Base-by-base conservation (phyloP, 2,113 vertebrate species). In the Athene cunicularia region DNA sequence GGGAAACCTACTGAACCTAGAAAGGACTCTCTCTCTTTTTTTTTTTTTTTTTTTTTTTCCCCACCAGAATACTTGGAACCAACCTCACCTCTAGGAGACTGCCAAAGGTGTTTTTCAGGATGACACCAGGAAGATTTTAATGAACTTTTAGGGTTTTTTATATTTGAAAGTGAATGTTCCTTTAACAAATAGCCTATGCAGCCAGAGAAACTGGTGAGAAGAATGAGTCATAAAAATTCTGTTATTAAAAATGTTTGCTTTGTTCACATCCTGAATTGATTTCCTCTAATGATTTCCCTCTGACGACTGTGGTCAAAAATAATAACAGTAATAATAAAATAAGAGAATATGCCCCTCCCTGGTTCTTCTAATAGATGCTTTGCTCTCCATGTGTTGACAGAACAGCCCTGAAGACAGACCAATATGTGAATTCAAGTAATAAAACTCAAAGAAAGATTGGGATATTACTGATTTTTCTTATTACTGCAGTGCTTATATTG, bases 261-360 rank as follows among this genome's bases (percentile, higher is more conserved):
- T 92, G 67, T 53, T 95, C 74, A 95, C 93, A 95, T 96, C 96
- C 96, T 97, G 96, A 70, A 93, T 93, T 92, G 88, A 96, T 96
- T 97, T 97, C 95, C 93, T 92, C 63, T 85, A 79, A 97, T 85
- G 73, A 70, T 92, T 96, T 97, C 95, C 87, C 80, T 83, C 83
- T 80, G 93, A 95, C 41, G 58, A 74, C 62, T 26, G 21, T 5
- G 55, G 89, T 79, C 79, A 93, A 86, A 96, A 95, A 93, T 90
- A 94, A 92, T 74, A 85, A 77, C 43, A 63, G 86, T 30, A 86
- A 90, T 91, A 90, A 96, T 75, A 90, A 93, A 96, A 81, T 41
- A 13, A 64, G 39, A 86, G 76, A 84, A 60, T 88, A 74, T 21
- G 53, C 59, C 86, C 75, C 93, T 93, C 92, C 89, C 88, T 90